Percentiles rank a stretch among this genome's conserved stretches.
Evolutionary conservation across 1,140 invertebrate genomes (phyloP).

Genomic region (Belonocnema kinseyi): DNA sequence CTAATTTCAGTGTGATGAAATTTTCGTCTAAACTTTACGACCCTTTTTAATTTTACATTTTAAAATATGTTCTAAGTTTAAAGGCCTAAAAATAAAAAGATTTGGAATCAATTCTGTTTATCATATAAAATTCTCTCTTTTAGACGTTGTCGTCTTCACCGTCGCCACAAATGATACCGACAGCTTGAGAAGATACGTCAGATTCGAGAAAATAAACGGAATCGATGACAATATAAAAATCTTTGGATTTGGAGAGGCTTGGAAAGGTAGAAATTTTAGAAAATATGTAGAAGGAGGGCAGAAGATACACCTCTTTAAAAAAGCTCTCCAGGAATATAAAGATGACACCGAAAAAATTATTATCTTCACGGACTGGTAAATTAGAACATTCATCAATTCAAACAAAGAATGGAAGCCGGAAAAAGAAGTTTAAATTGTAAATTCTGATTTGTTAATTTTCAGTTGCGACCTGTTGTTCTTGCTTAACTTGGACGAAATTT

Average conservation of each 20-base stretch:
- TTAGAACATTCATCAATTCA: conserved; percentile 16
- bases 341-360: conserved; percentile 84
- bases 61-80: too few relatives aligned
- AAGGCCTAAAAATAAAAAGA: too few relatives aligned
- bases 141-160: conserved; percentile 86
- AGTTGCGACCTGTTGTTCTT: conserved; percentile 97
- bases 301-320: conserved; percentile 91
- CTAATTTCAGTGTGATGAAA: too few relatives aligned
- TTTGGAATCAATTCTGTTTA: neutral
- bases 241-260: conserved; percentile 88
- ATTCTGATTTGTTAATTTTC: conserved; percentile 57
- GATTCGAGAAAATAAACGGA: conserved; percentile 85
- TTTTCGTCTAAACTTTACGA: too few relatives aligned
- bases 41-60: too few relatives aligned
- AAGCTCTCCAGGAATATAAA: conserved; percentile 83
- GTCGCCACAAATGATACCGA: conserved; percentile 96
- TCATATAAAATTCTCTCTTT: neutral
- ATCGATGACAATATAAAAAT: conserved; percentile 85
- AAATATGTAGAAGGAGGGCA: conserved; percentile 90
- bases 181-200: conserved; percentile 89
- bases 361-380: conserved; percentile 94
- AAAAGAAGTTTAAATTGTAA: neutral
- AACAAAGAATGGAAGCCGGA: too few relatives aligned
- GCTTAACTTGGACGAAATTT: conserved; percentile 80
- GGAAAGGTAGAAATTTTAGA: conserved; percentile 92